Conservation (phyloP, 2,797 vertebrate species). For the Borostomias antarcticus region DNA sequence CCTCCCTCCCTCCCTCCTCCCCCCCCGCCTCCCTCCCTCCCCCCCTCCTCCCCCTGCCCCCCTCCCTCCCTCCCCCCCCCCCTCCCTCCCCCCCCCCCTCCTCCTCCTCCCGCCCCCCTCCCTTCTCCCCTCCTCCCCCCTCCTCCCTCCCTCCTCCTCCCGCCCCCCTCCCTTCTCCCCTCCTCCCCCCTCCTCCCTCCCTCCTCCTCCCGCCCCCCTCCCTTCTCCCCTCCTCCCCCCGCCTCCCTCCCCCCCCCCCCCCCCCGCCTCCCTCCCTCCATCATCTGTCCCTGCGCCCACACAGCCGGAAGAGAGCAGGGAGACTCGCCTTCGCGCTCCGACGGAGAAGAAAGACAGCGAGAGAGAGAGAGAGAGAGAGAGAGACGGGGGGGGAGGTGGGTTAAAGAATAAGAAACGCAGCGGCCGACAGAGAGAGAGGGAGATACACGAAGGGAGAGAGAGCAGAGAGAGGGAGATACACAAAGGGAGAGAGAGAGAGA, state of each 20-base stretch:
- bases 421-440: slow-evolving; percentile 19
- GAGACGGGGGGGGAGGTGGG: slow-evolving; percentile 36
- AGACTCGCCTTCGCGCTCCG: not conserved
- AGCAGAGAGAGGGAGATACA: slow-evolving; percentile 8
- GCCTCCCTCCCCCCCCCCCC: too few species aligned
- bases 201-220: slow-evolving; percentile 42
- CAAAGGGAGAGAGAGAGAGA: slow-evolving; percentile 7
- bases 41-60: slow-evolving; percentile 41
- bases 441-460: slow-evolving; percentile 25
- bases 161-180: slow-evolving; percentile 42
- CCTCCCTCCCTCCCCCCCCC: slow-evolving; percentile 5
- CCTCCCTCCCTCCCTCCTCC: slow-evolving; percentile 33
- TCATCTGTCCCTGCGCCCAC: slow-evolving; percentile 71
- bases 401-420: slow-evolving; percentile 41
- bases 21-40: slow-evolving; percentile 57
- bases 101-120: slow-evolving; percentile 22
- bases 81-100: slow-evolving; percentile 44
- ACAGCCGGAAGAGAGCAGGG: slow-evolving; percentile 52
- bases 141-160: too few species aligned
- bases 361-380: slow-evolving; percentile 38
- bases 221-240: slow-evolving; percentile 31
- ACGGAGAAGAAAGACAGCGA: slow-evolving; percentile 16
- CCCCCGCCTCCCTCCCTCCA: slow-evolving; percentile 48
- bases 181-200: not conserved
- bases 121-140: too few species aligned